A percentile compares a stretch with the other conserved stretches of the same genome.
Evolutionary conservation across 2,113 vertebrate genomes (phyloP).

Genomic region (Colossoma macropomum): DNA sequence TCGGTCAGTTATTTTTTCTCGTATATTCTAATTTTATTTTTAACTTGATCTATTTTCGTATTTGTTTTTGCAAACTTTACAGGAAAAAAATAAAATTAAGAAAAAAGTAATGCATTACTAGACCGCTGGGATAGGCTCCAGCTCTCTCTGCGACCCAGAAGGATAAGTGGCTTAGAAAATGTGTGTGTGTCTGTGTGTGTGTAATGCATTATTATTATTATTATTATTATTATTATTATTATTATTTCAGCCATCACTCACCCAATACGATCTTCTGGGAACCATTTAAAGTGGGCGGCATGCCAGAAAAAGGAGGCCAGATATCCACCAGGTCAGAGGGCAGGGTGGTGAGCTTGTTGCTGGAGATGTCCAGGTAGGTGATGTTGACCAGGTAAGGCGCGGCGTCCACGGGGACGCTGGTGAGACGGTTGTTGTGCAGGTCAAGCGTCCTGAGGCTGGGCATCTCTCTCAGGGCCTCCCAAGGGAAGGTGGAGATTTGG

Average conservation of each 20-base stretch:
- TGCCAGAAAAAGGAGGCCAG: conserved; percentile 87
- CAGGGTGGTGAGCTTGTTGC: conserved; percentile 90
- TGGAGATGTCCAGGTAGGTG: conserved; percentile 92
- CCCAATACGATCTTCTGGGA: conserved; percentile 86
- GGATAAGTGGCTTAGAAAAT: too few species aligned
- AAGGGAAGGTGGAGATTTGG: conserved; percentile 87
- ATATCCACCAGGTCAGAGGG: conserved; percentile 91
- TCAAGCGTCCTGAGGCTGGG: conserved; percentile 87
- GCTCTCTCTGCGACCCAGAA: too few species aligned
- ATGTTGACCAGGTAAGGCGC: conserved; percentile 84
- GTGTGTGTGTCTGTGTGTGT: background rate
- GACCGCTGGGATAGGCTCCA: too few species aligned
- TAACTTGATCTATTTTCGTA: too few species aligned
- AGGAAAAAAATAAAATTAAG: too few species aligned
- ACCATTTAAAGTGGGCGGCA: conserved; percentile 58
- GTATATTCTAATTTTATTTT: too few species aligned
- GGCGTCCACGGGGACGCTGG: conserved; percentile 79
- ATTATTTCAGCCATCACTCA: conserved; percentile 63
- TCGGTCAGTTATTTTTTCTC: too few species aligned
- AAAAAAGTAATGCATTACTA: too few species aligned
- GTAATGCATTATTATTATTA: too few species aligned
- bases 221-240: too few species aligned
- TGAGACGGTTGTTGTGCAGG: conserved; percentile 91
- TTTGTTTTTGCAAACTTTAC: too few species aligned
- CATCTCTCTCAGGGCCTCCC: conserved; percentile 90